A percentile compares a stretch with the other conserved stretches of the same genome.
phyloP scores from a whole-genome alignment of 2,888 invertebrate genomes.

The Heliconius erato region DNA sequence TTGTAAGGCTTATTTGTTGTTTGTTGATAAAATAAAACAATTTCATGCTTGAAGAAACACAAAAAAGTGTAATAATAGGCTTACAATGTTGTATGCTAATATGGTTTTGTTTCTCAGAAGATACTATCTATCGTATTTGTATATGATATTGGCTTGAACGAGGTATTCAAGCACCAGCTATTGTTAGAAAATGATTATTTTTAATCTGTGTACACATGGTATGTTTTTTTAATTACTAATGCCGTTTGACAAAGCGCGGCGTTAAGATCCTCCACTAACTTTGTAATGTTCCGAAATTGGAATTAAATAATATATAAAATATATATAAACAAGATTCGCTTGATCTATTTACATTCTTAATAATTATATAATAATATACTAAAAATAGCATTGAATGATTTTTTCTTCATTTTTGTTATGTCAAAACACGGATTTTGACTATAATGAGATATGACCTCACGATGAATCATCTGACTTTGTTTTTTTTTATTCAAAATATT shows the following conservation, averaged over 20 bases:
- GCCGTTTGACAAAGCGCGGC: neutral
- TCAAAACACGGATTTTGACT: neutral
- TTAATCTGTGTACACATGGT: neutral
- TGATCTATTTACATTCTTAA: neutral
- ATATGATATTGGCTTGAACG: conserved; percentile 18
- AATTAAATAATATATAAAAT: no score
- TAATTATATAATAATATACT: neutral
- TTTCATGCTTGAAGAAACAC: conserved; percentile 1
- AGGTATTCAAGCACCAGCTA: conserved; percentile 17
- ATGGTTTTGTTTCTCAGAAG: conserved; percentile 21
- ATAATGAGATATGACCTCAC: conserved; percentile 11
- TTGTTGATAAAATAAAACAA: conserved; percentile 1
- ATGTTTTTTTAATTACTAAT: neutral
- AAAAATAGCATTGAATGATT: neutral
- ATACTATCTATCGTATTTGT: conserved; percentile 19
- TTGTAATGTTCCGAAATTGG: no score
- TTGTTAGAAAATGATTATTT: conserved; percentile 26
- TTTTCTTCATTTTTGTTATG: neutral
- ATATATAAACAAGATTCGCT: no score
- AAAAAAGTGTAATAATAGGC: conserved; percentile 14
- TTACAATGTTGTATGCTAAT: conserved; percentile 26
- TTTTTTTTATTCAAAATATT: neutral
- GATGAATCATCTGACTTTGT: neutral
- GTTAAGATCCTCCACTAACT: neutral
- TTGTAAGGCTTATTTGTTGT: neutral